Base-by-base conservation (phyloP, 2,113 vertebrate genomes). In the Pedionomus torquatus region DNA sequence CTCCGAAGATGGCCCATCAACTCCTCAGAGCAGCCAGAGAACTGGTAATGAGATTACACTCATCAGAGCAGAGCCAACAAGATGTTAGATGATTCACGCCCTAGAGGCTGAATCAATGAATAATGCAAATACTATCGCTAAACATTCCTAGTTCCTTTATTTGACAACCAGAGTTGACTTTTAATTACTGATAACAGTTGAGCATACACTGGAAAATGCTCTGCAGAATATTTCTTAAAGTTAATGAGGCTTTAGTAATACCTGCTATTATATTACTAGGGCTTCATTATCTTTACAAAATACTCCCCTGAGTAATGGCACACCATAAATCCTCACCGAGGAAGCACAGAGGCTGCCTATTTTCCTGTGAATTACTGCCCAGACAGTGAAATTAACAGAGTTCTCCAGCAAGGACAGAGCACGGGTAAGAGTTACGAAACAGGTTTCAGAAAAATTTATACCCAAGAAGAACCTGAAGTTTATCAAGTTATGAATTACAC, bases 111-210 rank as follows among this genome's bases (percentile, higher is more conserved):
- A 64, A 92, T 82, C 94, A 75, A 93, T 95, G 94, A 96, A 90
- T 90, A 96, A 85, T 84, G 89, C 89, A 96, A 96, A 97, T 61
- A 96, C 89, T 79, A 95, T 70, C 70, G 16, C 78, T 82, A 82
- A 95, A 80, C 93, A 71, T 48, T 71, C 83, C 79, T 26, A 44
- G 49, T 6, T 90, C 85, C 82, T 94, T 83, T 96, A 78, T 96
- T 94, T 96, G 93, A 97, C 89, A 89, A 81, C 77, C 61, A 49
- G 48, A 89, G 86, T 69, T 96, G 97, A 95, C 86, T 97, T 95
- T 95, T 93, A 96, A 97, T 97, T 97, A 90, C 96, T 54, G 92
- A 83, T 94, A 97, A 88, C 90, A 95, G 95, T 23, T 92, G 77
- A 78, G 87, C 93, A 95, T 44, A 89, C 49, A 64, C 61, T 49